Evolutionary conservation across 2,888 invertebrate genomes (phyloP).

Genomic region (Empis livida): DNA sequence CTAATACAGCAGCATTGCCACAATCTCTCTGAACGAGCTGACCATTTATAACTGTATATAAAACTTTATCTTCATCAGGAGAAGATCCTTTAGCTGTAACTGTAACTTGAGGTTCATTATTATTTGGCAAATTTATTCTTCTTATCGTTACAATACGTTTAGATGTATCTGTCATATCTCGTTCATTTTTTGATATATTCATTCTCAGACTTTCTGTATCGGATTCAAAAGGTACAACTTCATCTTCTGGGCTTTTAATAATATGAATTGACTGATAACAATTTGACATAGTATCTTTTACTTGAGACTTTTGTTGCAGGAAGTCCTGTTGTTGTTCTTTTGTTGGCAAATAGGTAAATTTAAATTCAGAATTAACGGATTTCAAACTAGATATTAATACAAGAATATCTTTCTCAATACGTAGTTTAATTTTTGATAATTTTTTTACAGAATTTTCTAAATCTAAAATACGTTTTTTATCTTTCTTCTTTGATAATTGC

Average conservation of each 20-base stretch:
- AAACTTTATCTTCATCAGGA: constrained; percentile 57
- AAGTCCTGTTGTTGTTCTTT: constrained; percentile 32
- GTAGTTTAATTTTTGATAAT: constrained; percentile 30
- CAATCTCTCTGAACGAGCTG: constrained; percentile 33
- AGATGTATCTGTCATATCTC: constrained; percentile 25
- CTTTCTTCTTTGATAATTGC: constrained; percentile 26
- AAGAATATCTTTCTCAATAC: constrained; percentile 30
- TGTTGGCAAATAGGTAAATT: constrained; percentile 33
- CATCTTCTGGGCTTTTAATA: background rate
- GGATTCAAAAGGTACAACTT: background rate
- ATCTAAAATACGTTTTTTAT: constrained; percentile 32
- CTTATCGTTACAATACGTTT: constrained; percentile 57
- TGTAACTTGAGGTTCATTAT: constrained; percentile 56
- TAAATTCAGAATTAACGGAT: constrained; percentile 30
- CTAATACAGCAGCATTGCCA: background rate
- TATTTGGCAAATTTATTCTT: constrained; percentile 51
- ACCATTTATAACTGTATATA: constrained; percentile 56
- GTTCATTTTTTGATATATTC: background rate
- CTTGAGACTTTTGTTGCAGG: constrained; percentile 19
- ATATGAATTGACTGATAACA: background rate
- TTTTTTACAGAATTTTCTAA: constrained; percentile 32
- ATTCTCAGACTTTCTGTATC: too few relatives aligned
- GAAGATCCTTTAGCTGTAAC: constrained; percentile 63
- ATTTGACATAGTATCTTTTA: constrained; percentile 3
- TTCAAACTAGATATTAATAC: constrained; percentile 33